These are phyloP conservation scores for Drosophila miranda DNA, from an alignment of 1,140 invertebrate species.

Conservation along the genomic window DNA sequence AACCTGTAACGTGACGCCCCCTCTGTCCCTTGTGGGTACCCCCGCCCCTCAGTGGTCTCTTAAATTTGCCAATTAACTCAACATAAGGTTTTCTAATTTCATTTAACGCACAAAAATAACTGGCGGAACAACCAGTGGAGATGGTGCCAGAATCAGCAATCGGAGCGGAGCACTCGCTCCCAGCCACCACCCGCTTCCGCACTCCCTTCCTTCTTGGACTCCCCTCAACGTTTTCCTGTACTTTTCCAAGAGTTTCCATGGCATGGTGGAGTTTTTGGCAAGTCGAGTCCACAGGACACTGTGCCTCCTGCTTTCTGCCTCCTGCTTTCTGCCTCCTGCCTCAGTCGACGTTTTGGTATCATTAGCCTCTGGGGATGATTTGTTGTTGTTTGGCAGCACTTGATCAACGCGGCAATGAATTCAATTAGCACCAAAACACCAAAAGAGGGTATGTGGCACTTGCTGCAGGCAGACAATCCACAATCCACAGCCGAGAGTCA, in stretches of 20 bases:
- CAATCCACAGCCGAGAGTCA: slow-evolving; percentile 20
- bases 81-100: slow-evolving; percentile 81
- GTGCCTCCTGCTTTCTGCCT: slow-evolving; percentile 17
- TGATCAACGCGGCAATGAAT: slow-evolving; percentile 81
- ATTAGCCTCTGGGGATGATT: slow-evolving; percentile 79
- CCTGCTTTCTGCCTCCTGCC: slow-evolving; percentile 20
- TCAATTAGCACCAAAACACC: slow-evolving; percentile 81
- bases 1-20: not conserved
- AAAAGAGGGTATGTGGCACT: slow-evolving; percentile 55
- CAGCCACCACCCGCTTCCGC: slow-evolving; percentile 16
- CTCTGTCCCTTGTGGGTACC: not conserved
- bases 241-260: too few species aligned
- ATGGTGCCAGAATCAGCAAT: not conserved
- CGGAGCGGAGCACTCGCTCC: slow-evolving; percentile 13
- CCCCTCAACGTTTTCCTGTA: too few species aligned
- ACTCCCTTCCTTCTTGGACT: slow-evolving; percentile 6
- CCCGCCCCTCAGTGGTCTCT: slow-evolving; percentile 14
- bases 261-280: too few species aligned
- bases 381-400: slow-evolving; percentile 80
- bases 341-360: slow-evolving; percentile 68
- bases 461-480: slow-evolving; percentile 46
- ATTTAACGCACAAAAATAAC: slow-evolving; percentile 61
- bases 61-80: slow-evolving; percentile 77
- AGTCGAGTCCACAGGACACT: too few species aligned
- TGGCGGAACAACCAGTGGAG: slow-evolving; percentile 1